phyloP scores from a whole-genome alignment of 1,140 invertebrate genomes.

The Lepidostoma basale region DNA sequence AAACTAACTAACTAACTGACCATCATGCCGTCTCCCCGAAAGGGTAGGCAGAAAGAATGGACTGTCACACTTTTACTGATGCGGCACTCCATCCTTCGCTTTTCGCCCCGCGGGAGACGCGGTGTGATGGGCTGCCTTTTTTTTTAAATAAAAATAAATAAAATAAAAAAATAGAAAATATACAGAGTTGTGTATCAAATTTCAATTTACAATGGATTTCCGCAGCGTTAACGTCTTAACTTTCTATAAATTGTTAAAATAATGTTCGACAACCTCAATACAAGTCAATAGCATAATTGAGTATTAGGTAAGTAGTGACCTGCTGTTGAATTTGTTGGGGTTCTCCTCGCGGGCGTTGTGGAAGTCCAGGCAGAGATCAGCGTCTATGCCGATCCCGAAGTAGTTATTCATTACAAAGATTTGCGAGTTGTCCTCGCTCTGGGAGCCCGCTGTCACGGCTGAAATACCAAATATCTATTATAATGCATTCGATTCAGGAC shows the following conservation, averaged over 20 bases:
- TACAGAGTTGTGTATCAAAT: no score
- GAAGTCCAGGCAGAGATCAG: slow-evolving; percentile 97
- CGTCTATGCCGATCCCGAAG: slow-evolving; percentile 99
- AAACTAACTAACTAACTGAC: no score
- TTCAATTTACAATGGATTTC: no score
- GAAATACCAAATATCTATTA: slow-evolving; percentile 30
- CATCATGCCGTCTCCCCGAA: no score
- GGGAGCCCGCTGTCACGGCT: slow-evolving; percentile 69
- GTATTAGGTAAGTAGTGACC: slow-evolving; percentile 45
- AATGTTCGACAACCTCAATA: not conserved
- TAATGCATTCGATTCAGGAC: not conserved
- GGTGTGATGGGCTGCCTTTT: no score
- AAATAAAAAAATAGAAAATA: no score
- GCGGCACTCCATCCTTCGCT: no score
- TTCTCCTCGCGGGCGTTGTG: slow-evolving; percentile 97
- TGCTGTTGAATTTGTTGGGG: slow-evolving; percentile 97
- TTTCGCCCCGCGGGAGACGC: no score
- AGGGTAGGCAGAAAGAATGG: no score
- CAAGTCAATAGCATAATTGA: not conserved
- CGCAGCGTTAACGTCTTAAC: no score
- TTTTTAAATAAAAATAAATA: no score
- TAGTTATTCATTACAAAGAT: slow-evolving; percentile 99
- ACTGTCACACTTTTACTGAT: no score
- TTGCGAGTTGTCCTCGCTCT: slow-evolving; percentile 97
- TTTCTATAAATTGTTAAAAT: slow-evolving; percentile 1